Evolutionary conservation across 2,113 vertebrate genomes (phyloP).

Genomic region (Isichthys henryi): DNA sequence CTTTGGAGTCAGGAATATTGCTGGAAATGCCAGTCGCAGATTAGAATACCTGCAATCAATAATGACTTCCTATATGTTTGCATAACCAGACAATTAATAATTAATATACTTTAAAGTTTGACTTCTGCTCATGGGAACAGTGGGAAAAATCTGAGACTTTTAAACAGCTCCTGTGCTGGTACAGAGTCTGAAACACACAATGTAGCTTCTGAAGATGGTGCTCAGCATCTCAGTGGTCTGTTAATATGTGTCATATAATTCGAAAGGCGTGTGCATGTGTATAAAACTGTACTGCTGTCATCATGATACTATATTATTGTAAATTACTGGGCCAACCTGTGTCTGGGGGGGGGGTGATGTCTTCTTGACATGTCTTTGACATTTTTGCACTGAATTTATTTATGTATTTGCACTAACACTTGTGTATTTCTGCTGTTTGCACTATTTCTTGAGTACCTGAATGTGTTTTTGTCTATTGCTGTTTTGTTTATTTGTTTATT

Average conservation of each 20-base stretch:
- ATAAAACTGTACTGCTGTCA: neutral
- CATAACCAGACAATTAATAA: conserved; percentile 69
- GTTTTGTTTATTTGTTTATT: neutral
- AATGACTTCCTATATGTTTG: conserved; percentile 90
- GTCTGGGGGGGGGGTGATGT: neutral
- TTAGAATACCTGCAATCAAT: conserved; percentile 89
- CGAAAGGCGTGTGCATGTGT: neutral
- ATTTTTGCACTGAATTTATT: neutral
- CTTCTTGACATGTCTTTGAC: neutral
- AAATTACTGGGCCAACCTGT: neutral
- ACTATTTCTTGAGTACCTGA: neutral
- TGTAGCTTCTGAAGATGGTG: neutral
- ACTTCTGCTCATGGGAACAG: conserved; percentile 85
- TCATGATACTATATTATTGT: neutral
- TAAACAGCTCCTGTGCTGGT: neutral
- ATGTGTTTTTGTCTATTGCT: neutral
- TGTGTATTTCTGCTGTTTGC: neutral
- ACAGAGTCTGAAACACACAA: neutral
- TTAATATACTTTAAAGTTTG: conserved; percentile 80
- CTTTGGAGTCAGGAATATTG: conserved; percentile 77
- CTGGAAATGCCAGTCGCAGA: conserved; percentile 83
- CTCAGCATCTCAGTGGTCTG: neutral
- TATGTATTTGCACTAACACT: neutral
- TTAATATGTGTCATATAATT: neutral
- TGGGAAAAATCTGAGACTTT: conserved; percentile 63